A percentile compares a stretch with the other conserved stretches of the same genome.
Conservation (phyloP, 2,797 vertebrate species). For the Sebastes ruberrimus region DNA sequence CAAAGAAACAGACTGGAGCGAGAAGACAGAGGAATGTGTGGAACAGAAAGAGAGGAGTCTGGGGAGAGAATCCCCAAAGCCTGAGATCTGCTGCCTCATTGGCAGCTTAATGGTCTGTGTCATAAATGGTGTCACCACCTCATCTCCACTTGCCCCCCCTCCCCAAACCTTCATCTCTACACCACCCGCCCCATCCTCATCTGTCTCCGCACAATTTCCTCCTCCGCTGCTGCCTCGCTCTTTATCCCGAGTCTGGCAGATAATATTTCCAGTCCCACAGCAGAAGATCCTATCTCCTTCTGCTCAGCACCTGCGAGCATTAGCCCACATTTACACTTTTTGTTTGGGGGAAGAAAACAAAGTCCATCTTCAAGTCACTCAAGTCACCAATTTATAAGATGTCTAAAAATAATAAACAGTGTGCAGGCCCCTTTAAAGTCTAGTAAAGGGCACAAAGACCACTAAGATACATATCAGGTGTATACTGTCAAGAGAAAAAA, state of each 20-base stretch:
- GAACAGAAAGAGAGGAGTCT: conserved; percentile 30
- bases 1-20: neutral
- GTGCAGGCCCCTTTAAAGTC: neutral
- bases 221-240: conserved; percentile 12
- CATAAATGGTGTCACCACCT: conserved; percentile 66
- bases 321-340: conserved; percentile 21
- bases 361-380: neutral
- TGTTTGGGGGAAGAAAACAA: neutral
- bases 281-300: conserved; percentile 38
- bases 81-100: conserved; percentile 66
- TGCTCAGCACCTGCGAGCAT: conserved; percentile 12
- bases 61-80: conserved; percentile 59
- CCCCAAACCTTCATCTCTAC: conserved; percentile 26
- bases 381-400: neutral
- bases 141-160: conserved; percentile 14
- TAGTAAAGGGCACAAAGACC: neutral
- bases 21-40: conserved; percentile 19
- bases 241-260: conserved; percentile 36
- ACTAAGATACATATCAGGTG: neutral
- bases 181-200: conserved; percentile 22
- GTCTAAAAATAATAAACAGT: neutral
- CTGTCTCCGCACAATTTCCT: conserved; percentile 36
- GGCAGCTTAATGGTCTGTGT: conserved; percentile 68
- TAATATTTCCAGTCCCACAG: conserved; percentile 30
- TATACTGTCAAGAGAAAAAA: neutral